These are phyloP conservation scores for Sminthopsis crassicaudata DNA, from an alignment of 2,113 vertebrate species.

Conservation along the genomic window DNA sequence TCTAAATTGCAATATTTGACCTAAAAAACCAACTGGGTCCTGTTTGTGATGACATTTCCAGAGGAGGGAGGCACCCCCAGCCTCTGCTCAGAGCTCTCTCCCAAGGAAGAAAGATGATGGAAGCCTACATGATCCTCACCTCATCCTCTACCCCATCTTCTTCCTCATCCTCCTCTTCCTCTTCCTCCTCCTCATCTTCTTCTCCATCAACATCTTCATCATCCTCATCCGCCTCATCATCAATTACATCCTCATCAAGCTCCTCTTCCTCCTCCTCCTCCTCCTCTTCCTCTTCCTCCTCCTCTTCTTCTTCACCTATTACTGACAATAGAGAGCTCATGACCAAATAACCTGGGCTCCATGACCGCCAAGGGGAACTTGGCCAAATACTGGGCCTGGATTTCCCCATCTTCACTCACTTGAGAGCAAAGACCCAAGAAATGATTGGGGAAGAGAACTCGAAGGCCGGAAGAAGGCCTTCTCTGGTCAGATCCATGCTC, in stretches of 20 bases:
- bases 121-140: conserved; percentile 45
- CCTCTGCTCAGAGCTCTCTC: neutral
- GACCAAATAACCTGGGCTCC: neutral
- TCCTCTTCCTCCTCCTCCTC: conserved; percentile 79
- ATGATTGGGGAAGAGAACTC: too few species aligned
- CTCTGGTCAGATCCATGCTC: neutral
- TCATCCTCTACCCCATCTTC: conserved; percentile 82
- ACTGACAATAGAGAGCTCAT: neutral
- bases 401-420: neutral
- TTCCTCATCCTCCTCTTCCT: conserved; percentile 85
- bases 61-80: too few species aligned
- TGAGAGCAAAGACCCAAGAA: neutral
- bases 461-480: neutral
- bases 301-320: conserved; percentile 58
- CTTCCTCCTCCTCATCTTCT: conserved; percentile 81
- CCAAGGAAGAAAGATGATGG: neutral
- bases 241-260: conserved; percentile 84
- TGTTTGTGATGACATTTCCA: neutral
- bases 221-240: conserved; percentile 68
- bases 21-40: too few species aligned
- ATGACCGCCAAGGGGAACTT: neutral
- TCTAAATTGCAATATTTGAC: neutral
- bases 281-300: conserved; percentile 81
- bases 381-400: neutral
- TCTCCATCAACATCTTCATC: neutral